Percentiles rank a stretch among this genome's conserved stretches.
Conservation (phyloP, 2,888 invertebrate species). For the Pterostichus madidus region DNA sequence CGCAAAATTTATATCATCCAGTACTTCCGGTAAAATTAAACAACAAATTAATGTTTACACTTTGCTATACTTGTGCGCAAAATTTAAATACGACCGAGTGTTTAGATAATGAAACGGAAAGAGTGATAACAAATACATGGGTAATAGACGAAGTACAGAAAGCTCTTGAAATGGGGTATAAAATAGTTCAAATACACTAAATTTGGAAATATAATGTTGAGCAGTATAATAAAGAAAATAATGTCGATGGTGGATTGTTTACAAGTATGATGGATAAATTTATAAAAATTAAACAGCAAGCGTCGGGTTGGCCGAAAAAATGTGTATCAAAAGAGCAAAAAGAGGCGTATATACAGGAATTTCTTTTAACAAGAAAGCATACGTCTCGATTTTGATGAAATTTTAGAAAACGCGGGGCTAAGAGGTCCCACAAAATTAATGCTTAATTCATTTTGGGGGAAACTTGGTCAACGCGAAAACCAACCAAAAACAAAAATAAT, state of each 20-base stretch:
- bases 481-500: slow-evolving; percentile 55
- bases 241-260: not conserved
- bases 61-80: slow-evolving; percentile 71
- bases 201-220: slow-evolving; percentile 71
- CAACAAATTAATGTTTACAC: slow-evolving; percentile 71
- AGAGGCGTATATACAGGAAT: slow-evolving; percentile 66
- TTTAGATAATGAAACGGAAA: slow-evolving; percentile 70
- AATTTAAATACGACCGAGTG: slow-evolving; percentile 68
- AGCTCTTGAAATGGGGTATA: slow-evolving; percentile 71
- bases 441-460: slow-evolving; percentile 69
- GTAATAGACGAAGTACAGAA: slow-evolving; percentile 71
- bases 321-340: slow-evolving; percentile 67
- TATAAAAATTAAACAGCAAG: slow-evolving; percentile 31
- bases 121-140: slow-evolving; percentile 70
- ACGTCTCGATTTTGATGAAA: slow-evolving; percentile 57
- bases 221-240: not conserved
- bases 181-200: slow-evolving; percentile 71
- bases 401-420: slow-evolving; percentile 68
- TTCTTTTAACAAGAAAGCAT: slow-evolving; percentile 67
- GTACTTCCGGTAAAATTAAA: slow-evolving; percentile 68
- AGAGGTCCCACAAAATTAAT: slow-evolving; percentile 68
- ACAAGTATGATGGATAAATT: not conserved
- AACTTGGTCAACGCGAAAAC: slow-evolving; percentile 25
- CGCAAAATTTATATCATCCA: too few relatives aligned
- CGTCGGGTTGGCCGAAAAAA: slow-evolving; percentile 68